Evolutionary conservation across 2,888 invertebrate genomes (phyloP).

Genomic region (Mylabris sibirica): DNA sequence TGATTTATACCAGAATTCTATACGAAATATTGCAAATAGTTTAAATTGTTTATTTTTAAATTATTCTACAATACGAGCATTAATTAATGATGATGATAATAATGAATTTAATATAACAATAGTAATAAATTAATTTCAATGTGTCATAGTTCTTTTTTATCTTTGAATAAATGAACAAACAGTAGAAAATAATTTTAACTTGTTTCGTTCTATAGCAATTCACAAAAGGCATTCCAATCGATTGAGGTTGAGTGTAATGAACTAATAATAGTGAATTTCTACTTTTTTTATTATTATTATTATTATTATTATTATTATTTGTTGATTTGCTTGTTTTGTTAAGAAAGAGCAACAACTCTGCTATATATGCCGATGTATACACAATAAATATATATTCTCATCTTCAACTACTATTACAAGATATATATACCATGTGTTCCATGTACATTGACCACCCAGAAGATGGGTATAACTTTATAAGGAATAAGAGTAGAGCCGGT

Average conservation of each 20-base stretch:
- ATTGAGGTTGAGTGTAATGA: background rate
- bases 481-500: too few species aligned
- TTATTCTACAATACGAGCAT: constrained; percentile 48
- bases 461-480: too few species aligned
- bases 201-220: background rate
- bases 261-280: background rate
- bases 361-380: too few species aligned
- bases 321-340: too few species aligned
- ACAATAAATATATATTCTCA: too few species aligned
- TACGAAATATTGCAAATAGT: constrained; percentile 45
- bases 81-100: constrained; percentile 50
- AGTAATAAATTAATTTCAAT: constrained; percentile 47
- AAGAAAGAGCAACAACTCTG: too few species aligned
- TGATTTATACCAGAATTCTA: constrained; percentile 45
- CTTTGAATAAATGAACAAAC: background rate
- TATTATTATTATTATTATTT: too few species aligned
- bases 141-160: background rate
- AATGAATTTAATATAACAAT: constrained; percentile 52
- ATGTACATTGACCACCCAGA: too few species aligned
- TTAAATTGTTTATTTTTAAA: constrained; percentile 53
- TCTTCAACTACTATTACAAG: too few species aligned
- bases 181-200: background rate
- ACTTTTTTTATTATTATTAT: background rate
- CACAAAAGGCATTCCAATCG: background rate
- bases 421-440: too few species aligned